Evolutionary conservation across 1,140 invertebrate genomes (phyloP).

Genomic region (Neoseiulus cucumeris): DNA sequence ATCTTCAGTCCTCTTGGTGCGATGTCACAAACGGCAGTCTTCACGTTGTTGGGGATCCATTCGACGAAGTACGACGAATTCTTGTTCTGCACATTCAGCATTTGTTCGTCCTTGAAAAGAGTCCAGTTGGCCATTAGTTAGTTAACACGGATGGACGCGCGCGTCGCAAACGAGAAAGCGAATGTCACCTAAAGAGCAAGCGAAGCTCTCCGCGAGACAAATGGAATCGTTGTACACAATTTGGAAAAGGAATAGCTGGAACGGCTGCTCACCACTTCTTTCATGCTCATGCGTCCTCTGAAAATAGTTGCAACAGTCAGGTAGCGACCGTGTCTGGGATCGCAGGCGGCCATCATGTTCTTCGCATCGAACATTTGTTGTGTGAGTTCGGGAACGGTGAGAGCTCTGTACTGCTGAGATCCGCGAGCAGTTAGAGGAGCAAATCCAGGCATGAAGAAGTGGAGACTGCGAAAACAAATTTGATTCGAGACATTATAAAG

Average conservation of each 20-base stretch:
- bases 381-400: constrained; percentile 45
- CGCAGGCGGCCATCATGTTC: constrained; percentile 53
- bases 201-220: background rate
- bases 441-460: constrained; percentile 23
- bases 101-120: constrained; percentile 35
- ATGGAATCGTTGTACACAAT: no score
- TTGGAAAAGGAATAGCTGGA: no score
- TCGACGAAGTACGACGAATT: constrained; percentile 43
- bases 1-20: constrained; percentile 36
- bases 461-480: constrained; percentile 26
- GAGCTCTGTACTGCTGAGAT: constrained; percentile 47
- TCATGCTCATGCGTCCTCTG: constrained; percentile 34
- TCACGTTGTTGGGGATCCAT: constrained; percentile 47
- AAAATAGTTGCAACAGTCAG: constrained; percentile 45
- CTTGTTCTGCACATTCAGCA: constrained; percentile 40
- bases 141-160: background rate
- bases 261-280: constrained; percentile 25
- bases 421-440: constrained; percentile 53
- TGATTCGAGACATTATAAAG: constrained; percentile 32
- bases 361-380: constrained; percentile 11
- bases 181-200: background rate
- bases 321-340: constrained; percentile 43
- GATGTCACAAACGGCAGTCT: constrained; percentile 44
- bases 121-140: constrained; percentile 20
- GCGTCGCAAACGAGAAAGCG: background rate